Evolutionary conservation across 2,797 vertebrate genomes (phyloP).

Genomic region (Chelmon rostratus): DNA sequence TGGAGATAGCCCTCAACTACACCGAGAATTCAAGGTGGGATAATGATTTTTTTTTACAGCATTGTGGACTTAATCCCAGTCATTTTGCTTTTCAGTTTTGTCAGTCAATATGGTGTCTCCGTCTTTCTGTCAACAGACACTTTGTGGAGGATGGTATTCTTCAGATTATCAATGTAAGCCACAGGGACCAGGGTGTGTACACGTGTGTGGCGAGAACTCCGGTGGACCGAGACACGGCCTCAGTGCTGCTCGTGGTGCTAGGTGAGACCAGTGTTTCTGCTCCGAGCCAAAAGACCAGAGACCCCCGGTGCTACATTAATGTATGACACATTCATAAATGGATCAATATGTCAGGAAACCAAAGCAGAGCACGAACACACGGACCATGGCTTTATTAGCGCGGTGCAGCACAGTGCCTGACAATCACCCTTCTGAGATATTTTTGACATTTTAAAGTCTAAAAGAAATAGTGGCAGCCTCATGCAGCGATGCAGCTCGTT

Average conservation of each 20-base stretch:
- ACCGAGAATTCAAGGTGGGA: conserved; percentile 89
- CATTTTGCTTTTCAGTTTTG: conserved; percentile 37
- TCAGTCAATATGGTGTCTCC: conserved; percentile 48
- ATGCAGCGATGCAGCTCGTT: conserved; percentile 37
- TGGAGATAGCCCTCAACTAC: conserved; percentile 85
- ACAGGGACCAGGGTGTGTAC: conserved; percentile 91
- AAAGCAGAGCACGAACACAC: conserved; percentile 35
- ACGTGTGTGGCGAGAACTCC: conserved; percentile 89
- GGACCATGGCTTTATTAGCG: conserved; percentile 36
- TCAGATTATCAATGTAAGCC: conserved; percentile 89
- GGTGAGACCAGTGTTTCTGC: conserved; percentile 84
- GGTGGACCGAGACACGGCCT: conserved; percentile 84
- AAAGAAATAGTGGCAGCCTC: conserved; percentile 12
- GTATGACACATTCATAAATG: conserved; percentile 16
- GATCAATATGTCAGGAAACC: conserved; percentile 61
- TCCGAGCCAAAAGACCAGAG: conserved; percentile 21
- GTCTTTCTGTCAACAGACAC: conserved; percentile 83
- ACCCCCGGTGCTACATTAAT: conserved; percentile 23
- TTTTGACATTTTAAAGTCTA: conserved; percentile 30
- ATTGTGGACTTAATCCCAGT: conserved; percentile 33
- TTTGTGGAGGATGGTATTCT: conserved; percentile 88
- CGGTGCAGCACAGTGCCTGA: background rate
- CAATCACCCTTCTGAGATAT: conserved; percentile 12
- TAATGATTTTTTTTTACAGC: conserved; percentile 13
- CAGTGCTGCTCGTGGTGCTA: conserved; percentile 86